Evolutionary conservation across 1,140 invertebrate species (phyloP).

Genomic region (Drosophila gunungcola): DNA sequence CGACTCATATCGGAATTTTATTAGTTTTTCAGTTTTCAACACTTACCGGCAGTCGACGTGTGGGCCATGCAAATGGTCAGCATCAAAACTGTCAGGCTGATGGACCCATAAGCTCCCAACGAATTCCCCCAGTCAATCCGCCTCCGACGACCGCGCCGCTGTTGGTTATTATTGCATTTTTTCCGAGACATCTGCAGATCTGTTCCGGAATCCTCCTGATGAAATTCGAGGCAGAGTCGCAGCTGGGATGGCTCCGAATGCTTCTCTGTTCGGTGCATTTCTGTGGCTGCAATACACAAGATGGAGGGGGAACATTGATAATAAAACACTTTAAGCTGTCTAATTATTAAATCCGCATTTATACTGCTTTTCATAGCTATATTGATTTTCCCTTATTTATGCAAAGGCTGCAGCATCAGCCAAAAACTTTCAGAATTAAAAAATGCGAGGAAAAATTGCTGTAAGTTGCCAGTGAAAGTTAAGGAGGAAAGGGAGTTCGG

Average conservation of each 20-base stretch:
- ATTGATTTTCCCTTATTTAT: constrained; percentile 71
- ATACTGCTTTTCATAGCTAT: constrained; percentile 14
- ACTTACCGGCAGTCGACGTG: constrained; percentile 78
- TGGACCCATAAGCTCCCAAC: constrained; percentile 45
- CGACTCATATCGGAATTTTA: constrained; percentile 74
- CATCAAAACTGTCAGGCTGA: constrained; percentile 62
- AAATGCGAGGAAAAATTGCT: constrained; percentile 35
- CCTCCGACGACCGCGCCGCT: constrained; percentile 57
- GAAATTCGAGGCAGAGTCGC: constrained; percentile 38
- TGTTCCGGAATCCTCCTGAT: constrained; percentile 42
- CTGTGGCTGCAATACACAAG: constrained; percentile 43
- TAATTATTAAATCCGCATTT: constrained; percentile 15
- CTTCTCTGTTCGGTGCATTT: constrained; percentile 57
- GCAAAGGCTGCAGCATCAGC: constrained; percentile 39
- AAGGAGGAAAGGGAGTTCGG: constrained; percentile 4
- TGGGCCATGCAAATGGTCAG: constrained; percentile 70
- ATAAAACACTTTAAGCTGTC: constrained; percentile 2
- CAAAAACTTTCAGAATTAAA: constrained; percentile 46
- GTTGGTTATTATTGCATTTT: constrained; percentile 72
- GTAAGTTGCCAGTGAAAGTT: constrained; percentile 17
- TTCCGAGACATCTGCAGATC: constrained; percentile 61
- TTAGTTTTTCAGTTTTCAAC: constrained; percentile 56
- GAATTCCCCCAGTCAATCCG: constrained; percentile 15
- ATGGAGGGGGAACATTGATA: not conserved
- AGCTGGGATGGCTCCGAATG: constrained; percentile 31